Percentiles rank a stretch among this genome's conserved stretches.
Conservation (phyloP, 2,888 invertebrate species). For the Apantesis nais region DNA sequence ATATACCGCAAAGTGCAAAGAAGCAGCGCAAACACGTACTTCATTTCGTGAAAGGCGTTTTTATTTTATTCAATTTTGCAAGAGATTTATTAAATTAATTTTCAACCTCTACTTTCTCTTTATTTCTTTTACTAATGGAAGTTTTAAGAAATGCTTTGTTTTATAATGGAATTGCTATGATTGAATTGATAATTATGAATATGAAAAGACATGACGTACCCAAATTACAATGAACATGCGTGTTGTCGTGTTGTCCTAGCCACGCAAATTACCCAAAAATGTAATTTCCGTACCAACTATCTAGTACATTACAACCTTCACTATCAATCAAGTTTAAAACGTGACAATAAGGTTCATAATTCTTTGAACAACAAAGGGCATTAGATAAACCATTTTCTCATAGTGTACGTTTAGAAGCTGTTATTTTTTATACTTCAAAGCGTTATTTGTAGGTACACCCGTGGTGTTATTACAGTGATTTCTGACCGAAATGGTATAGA, state of each 20-base stretch:
- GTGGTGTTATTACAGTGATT: conserved; percentile 14
- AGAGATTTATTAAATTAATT: background rate
- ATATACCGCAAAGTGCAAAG: background rate
- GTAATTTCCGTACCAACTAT: conserved; percentile 13
- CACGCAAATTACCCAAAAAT: conserved; percentile 18
- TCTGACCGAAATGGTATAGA: conserved; percentile 14
- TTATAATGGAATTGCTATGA: background rate
- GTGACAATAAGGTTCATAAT: conserved; percentile 13
- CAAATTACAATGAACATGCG: background rate
- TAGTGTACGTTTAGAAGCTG: conserved; percentile 7
- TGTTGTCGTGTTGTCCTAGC: conserved; percentile 6
- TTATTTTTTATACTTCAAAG: conserved; percentile 27
- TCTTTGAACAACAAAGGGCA: background rate
- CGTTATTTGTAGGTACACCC: conserved; percentile 13
- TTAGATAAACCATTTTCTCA: conserved; percentile 27
- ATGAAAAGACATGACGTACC: background rate
- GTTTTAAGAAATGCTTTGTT: background rate
- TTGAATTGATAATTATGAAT: background rate
- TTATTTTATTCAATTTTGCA: background rate
- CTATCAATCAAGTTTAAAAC: background rate
- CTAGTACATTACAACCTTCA: background rate
- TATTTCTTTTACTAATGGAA: background rate
- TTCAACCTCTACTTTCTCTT: background rate
- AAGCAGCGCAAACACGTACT: too few relatives aligned
- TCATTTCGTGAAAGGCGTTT: background rate